Base-by-base conservation (phyloP, 2,888 invertebrate genomes). In the Drosophila recens region DNA sequence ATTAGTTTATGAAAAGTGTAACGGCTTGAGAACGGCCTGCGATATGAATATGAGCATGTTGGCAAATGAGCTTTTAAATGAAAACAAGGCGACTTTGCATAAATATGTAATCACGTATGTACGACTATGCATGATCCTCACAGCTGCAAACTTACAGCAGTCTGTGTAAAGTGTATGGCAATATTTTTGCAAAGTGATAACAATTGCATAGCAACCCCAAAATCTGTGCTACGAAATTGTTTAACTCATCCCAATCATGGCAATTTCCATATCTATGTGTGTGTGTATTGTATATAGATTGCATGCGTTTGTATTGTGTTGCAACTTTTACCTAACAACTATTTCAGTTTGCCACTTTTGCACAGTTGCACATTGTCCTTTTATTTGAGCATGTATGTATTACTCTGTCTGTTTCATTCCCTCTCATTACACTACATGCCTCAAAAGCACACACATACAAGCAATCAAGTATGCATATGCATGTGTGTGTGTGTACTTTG, bases 301-400 rank as follows among this genome's bases (percentile, higher is more conserved):
- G 11, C 10, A 27, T 10, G 17, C 20, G 40, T 42, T 34, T 51
- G n/a, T 20, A 3, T 46, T 62, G 53, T 68, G 48, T 58, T 38
- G 42, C 61, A 75, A 75, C 72, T 75, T 76, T 66, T 56, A 51
- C 68, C 20, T 62, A 48, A 75, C 68, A 72, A 75, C 76, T 76
- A 67, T 63, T 73, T 67, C 17, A 68, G 62, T 68, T 58, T 58
- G 68, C 42, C 49, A 45, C 51, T 58, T 67, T 63, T 51, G 13
- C 57, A 54, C 69, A 67, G 67, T 67, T 69, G 59, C 59, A 67
- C 68, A 67, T 54, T 69, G 53, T 59, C 59, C 33, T 56, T 42
- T 66, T 53, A 27, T 57, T 36, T 36, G 33, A 52, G 40, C 40
- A 57, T 1, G 23, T n/a, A n/a, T n/a, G n/a, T 46, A 46, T 17